Evolutionary conservation across 2,888 invertebrate genomes (phyloP), one percentile per base, ranked within the genome.

Genomic region (Adineta ricciae): DNA sequence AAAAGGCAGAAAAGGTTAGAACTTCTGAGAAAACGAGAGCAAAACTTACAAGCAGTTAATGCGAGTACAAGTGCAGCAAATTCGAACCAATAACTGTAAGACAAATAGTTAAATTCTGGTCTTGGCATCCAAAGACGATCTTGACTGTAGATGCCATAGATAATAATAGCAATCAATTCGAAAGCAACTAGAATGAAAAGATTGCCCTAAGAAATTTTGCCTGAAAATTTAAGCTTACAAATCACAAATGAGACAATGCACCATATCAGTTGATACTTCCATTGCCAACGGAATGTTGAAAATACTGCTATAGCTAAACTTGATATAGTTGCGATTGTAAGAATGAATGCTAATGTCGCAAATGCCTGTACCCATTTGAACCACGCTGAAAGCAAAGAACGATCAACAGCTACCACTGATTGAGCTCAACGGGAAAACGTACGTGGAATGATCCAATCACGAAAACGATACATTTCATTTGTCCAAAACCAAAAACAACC

Each of bases 401-500:
- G n/a, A n/a, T n/a, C n/a, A n/a, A n/a, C n/a, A n/a, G n/a, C n/a
- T n/a, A n/a, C n/a, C n/a, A n/a, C n/a, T n/a, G n/a, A n/a, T n/a
- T n/a, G n/a, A n/a, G n/a, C n/a, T n/a, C n/a, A n/a, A n/a, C n/a
- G n/a, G n/a, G 73, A 73, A 14, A 36, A 78, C 38, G 36, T 90
- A 94, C 94, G 94, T 83, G 95, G 95, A 87, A 95, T 90, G 11
- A 96, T 91, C 87, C 95, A 93, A 88, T 96, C 94, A 88, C 95
- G 94, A 87, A 96, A 95, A 86, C 95, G 72, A 95, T 87, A 87
- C 38, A 86, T 86, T 9, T 96, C 96, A 90, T 96, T 96, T 91
- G 96, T 95, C 89, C 96, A 96, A 86, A 96, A 94, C 96, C 96
- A 96, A 94, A 95, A 95, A 89, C 96, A 97, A 1, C 95, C 95